Base-by-base conservation (phyloP, 2,888 invertebrate genomes). In the Athrips mouffetella region DNA sequence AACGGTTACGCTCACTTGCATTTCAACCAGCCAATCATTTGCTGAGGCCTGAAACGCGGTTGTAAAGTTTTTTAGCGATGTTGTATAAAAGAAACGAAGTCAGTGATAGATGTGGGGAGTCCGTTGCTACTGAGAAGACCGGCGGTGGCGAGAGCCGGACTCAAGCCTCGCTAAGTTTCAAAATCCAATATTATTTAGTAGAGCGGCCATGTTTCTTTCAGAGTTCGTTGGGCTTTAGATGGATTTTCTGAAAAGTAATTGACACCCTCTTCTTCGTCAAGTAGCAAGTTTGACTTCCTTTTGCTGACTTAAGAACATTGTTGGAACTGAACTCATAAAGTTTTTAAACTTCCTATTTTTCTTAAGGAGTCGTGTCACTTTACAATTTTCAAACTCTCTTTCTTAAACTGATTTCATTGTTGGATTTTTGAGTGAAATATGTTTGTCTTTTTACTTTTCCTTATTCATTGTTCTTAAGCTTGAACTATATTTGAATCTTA, bases 251-350 rank as follows among this genome's bases (percentile, higher is more conserved):
- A 54, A 53, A 33, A 53, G 59, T 55, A 60, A 67, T 60, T 65
- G 73, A 69, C 66, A 67, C 77, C 70, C 82, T 83, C 81, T 81
- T 85, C 85, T 85, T 85, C 85, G 54, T 80, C 77, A 55, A 68
- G 80, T 83, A 77, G 76, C 83, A 85, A 82, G 82, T 67, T 84
- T 77, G 85, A 84, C 85, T 85, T 81, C 81, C 85, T 81, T 84
- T 83, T 83, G 49, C 10, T 50, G 31, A 31, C 44, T 44, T 44
- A 44, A 18, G 44, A 44, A 44, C 20, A 31, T 44, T 30, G 30
- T 18, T 15, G 10, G 29, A 31, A 30, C 21, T 6, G 10, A 31
- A 21, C 31, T 42, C 31, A 21, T 44, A 21, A 44, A 44, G 44
- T 44, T 44, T 18, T 18, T 44, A 13, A 44, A 44, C 31, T 44